Conservation (phyloP, 2,797 vertebrate genomes). For the Strix occidentalis region DNA sequence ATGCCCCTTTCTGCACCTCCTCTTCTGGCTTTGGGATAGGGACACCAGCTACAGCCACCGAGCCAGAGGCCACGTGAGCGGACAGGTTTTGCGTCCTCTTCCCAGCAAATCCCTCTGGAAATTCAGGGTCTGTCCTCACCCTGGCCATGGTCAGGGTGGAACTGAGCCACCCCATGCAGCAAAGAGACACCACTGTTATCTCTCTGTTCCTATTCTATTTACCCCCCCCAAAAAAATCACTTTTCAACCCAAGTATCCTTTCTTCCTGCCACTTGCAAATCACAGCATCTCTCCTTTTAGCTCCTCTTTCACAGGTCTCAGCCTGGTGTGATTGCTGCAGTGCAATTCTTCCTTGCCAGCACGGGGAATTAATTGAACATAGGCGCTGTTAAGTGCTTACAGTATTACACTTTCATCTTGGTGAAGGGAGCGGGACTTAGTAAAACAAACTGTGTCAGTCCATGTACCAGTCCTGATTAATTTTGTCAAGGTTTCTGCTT, state of each 20-base stretch:
- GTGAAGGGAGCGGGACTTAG: conserved; percentile 14
- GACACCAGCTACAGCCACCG: too few relatives aligned
- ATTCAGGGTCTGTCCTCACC: background rate
- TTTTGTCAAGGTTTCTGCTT: conserved; percentile 51
- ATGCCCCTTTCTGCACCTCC: background rate
- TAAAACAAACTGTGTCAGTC: conserved; percentile 64
- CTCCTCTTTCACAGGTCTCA: background rate
- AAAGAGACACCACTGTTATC: background rate
- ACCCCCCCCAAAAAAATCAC: accelerated
- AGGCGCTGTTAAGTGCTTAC: conserved; percentile 22
- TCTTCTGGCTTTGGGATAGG: background rate
- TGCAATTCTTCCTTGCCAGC: background rate
- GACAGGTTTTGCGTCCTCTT: background rate
- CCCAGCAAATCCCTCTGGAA: background rate
- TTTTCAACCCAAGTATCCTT: background rate
- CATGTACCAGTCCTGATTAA: conserved; percentile 54
- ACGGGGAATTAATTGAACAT: background rate
- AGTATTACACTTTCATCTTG: conserved; percentile 7
- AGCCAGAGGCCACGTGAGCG: accelerated
- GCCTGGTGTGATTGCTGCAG: background rate
- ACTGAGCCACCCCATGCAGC: background rate
- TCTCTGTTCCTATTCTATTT: background rate
- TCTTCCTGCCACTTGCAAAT: background rate
- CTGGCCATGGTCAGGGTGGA: accelerated
- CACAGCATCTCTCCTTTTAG: background rate